phyloP scores from a whole-genome alignment of 2,888 invertebrate species.

The Dichetophora obliterata region DNA sequence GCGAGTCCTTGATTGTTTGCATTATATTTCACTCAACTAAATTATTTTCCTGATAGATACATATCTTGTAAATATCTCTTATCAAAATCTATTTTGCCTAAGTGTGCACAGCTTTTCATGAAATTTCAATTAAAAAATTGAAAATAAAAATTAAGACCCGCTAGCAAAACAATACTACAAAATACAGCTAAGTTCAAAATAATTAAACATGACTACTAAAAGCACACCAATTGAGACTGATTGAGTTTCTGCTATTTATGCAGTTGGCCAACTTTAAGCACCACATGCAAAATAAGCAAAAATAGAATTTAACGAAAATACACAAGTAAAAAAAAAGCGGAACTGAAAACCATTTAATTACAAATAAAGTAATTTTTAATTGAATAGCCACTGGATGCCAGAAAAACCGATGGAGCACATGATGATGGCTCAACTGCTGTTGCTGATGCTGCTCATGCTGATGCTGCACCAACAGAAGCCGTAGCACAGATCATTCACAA shows the following conservation, averaged over 20 bases:
- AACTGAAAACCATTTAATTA: slow-evolving; percentile 62
- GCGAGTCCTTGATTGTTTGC: too few relatives aligned
- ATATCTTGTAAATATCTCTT: too few relatives aligned
- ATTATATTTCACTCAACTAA: too few relatives aligned
- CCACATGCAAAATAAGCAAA: neutral
- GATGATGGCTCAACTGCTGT: slow-evolving; percentile 42
- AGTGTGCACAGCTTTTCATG: too few relatives aligned
- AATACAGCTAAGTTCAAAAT: neutral
- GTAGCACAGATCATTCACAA: neutral
- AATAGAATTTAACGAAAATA: neutral
- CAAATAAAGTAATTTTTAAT: slow-evolving; percentile 68
- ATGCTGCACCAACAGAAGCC: neutral
- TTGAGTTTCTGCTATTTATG: neutral
- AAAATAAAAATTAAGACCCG: neutral
- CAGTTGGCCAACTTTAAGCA: slow-evolving; percentile 8
- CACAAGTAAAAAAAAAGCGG: neutral
- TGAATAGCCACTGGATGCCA: slow-evolving; percentile 60
- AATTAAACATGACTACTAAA: neutral
- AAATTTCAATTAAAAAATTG: neutral
- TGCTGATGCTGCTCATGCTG: neutral
- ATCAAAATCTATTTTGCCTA: too few relatives aligned
- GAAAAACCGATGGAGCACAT: slow-evolving; percentile 53
- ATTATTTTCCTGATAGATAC: too few relatives aligned
- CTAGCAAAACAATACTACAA: neutral
- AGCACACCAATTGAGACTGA: neutral